Evolutionary conservation across 2,888 invertebrate species (phyloP), one percentile per base, ranked within the genome.

Genomic region (Quadriops clusia): DNA sequence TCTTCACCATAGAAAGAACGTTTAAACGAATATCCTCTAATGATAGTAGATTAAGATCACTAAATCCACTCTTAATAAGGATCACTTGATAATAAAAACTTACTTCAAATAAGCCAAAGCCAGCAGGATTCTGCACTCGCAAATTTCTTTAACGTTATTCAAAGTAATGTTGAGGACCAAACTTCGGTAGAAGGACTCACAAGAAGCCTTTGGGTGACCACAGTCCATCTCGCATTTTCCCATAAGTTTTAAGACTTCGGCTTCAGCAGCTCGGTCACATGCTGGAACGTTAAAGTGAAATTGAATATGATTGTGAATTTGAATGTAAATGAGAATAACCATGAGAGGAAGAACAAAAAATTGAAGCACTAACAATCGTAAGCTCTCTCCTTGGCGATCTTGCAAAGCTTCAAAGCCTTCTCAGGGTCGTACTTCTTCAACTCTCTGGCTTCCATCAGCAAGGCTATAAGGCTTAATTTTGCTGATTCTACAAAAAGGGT

Each of bases 31-130:
- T n/a, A n/a, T n/a, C n/a, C n/a, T n/a, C n/a, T n/a, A n/a, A n/a
- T n/a, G n/a, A n/a, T n/a, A n/a, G n/a, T n/a, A n/a, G n/a, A n/a
- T n/a, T n/a, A n/a, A n/a, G n/a, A n/a, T n/a, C n/a, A n/a, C n/a
- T n/a, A n/a, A n/a, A n/a, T n/a, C n/a, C n/a, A n/a, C n/a, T n/a
- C n/a, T n/a, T n/a, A n/a, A n/a, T n/a, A n/a, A n/a, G n/a, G n/a
- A n/a, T n/a, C n/a, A n/a, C n/a, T n/a, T n/a, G n/a, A n/a, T n/a
- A n/a, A n/a, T n/a, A n/a, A n/a, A 16, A 30, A 35, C 33, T 39
- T 41, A 69, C 69, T 57, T 64, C 45, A 70, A 61, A 56, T 66
- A 63, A 1, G 70, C 70, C 30, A 68, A 61, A 3, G 70, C 65
- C 22, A 69, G 45, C 36, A 68, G 66, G 59, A 70, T 68, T 44